Evolutionary conservation across 2,113 vertebrate genomes (phyloP).

Genomic region (Origma solitaria): DNA sequence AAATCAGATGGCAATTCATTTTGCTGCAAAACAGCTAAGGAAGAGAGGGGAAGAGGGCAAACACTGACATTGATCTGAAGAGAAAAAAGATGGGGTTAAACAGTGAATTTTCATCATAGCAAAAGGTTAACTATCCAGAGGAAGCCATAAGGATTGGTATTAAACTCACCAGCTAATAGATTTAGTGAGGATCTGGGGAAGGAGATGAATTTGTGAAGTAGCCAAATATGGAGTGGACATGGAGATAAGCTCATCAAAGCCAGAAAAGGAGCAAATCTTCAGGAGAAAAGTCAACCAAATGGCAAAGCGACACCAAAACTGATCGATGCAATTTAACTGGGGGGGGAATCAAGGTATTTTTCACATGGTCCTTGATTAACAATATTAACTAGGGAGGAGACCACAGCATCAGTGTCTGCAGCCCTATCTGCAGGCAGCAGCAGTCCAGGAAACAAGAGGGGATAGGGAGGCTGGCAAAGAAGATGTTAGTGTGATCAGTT

Average conservation of each 20-base stretch:
- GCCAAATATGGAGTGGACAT: background rate
- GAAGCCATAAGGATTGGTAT: background rate
- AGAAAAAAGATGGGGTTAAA: background rate
- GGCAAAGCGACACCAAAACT: background rate
- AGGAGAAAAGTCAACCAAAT: background rate
- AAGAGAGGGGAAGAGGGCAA: slow-evolving; percentile 10
- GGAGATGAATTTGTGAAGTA: background rate
- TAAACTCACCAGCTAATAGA: background rate
- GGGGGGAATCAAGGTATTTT: background rate
- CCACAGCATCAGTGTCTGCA: background rate
- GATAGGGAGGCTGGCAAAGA: background rate
- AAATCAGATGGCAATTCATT: background rate
- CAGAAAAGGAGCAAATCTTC: background rate
- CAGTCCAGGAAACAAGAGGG: background rate
- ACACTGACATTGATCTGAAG: background rate
- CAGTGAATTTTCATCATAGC: background rate
- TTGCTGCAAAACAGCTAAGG: background rate
- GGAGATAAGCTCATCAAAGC: background rate
- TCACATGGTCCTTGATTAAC: background rate
- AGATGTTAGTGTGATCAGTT: background rate
- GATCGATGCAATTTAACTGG: background rate
- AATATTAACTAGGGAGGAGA: background rate
- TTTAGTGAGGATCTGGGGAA: background rate
- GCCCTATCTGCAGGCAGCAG: background rate
- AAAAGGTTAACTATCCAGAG: slow-evolving; percentile 15